These are phyloP conservation scores for Brachylomia viminalis DNA, from an alignment of 2,888 invertebrate species.

Conservation along the genomic window DNA sequence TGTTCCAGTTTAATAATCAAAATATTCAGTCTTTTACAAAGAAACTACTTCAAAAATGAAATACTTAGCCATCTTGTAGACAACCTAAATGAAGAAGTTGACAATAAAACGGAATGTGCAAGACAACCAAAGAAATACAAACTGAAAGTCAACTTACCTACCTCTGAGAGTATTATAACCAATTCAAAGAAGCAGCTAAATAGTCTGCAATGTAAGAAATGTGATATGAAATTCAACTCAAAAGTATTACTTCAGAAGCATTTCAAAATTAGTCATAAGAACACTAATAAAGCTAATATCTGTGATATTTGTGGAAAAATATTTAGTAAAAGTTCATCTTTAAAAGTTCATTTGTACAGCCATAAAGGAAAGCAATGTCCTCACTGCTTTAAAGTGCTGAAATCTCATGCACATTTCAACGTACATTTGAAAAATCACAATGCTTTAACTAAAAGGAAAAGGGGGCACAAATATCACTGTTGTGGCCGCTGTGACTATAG, in stretches of 20 bases:
- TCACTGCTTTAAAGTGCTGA: constrained; percentile 74
- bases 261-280: constrained; percentile 54
- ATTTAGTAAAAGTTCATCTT: constrained; percentile 62
- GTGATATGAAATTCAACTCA: constrained; percentile 63
- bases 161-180: constrained; percentile 37
- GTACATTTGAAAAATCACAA: constrained; percentile 71
- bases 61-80: constrained; percentile 55
- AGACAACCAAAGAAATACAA: constrained; percentile 49
- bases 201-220: constrained; percentile 30
- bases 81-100: constrained; percentile 64
- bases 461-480: constrained; percentile 60
- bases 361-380: constrained; percentile 73
- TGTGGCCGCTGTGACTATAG: constrained; percentile 75
- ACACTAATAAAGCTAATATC: constrained; percentile 63
- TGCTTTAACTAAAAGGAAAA: constrained; percentile 57
- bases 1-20: constrained; percentile 73
- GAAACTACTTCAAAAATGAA: constrained; percentile 63
- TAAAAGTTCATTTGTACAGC: constrained; percentile 70
- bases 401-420: constrained; percentile 73
- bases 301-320: constrained; percentile 74
- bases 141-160: constrained; percentile 47
- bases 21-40: constrained; percentile 70
- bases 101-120: constrained; percentile 24
- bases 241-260: constrained; percentile 60
- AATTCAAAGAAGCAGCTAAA: constrained; percentile 10